Base-by-base conservation (phyloP, 1,140 invertebrate genomes). In the Drosophila ficusphila region DNA sequence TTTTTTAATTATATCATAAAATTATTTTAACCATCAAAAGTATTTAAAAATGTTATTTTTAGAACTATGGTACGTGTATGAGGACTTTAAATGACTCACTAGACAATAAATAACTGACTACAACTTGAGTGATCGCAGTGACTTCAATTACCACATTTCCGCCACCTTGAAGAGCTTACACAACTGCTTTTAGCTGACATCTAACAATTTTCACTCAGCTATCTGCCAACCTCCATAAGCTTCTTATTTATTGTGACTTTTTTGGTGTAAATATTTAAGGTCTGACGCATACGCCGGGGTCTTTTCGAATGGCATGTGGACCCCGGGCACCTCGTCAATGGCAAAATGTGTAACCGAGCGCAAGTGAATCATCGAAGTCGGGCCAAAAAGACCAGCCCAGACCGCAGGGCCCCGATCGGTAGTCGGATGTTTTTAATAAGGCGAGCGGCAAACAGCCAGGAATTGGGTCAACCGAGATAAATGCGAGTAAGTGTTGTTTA, bases 401-500 rank as follows among this genome's bases (percentile, higher is more conserved):
- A 74, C 70, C 57, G 57, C 56, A 49, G 69, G 69, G 69, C 70
- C 47, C 12, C 70, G 34, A 47, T 49, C 49, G 69, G 70, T 74
- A 73, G 70, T 74, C 49, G n/a, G 44, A 70, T 56, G 61, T 38
- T 54, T 85, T 85, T 81, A 88, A 86, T 86, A 86, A 86, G 77
- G 68, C 76, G 74, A 38, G 52, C 67, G 71, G 81, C 71, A 79
- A 54, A 73, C 53, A 29, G 29, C 34, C 49, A 18, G 18, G 68
- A 86, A 88, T 88, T 86, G 70, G 82, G 82, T 88, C 82, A 82
- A 64, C 58, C 65, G 74, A 86, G 81, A 88, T 86, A 88, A 86
- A 81, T 81, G 56, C 70, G 56, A 23, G 54, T 83, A 71, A 78
- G 56, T 68, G 41, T 58, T 67, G 52, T 29, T 71, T 71, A 71